phyloP scores from a whole-genome alignment of 1,140 invertebrate genomes.

The Micrasema longulum region DNA sequence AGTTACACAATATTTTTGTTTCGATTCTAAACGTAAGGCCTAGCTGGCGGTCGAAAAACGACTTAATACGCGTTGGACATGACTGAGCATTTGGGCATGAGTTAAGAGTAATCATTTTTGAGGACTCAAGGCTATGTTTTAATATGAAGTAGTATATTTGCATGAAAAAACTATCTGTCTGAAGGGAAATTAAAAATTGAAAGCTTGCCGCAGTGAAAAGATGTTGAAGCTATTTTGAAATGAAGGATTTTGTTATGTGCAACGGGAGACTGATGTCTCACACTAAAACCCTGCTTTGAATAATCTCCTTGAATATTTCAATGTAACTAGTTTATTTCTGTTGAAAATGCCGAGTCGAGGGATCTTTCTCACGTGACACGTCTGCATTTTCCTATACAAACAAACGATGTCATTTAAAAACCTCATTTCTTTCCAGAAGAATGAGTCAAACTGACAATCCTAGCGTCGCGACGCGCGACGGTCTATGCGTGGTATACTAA shows the following conservation, averaged over 20 bases:
- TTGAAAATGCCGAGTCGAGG: not conserved
- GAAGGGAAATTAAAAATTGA: no score
- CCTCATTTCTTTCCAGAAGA: conserved; percentile 3
- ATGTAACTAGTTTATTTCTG: conserved; percentile 25
- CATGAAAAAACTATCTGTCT: no score
- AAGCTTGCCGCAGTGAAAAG: no score
- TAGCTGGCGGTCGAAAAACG: no score
- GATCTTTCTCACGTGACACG: conserved; percentile 7
- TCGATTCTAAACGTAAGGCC: no score
- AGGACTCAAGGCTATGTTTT: no score
- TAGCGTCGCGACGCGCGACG: conserved; percentile 28
- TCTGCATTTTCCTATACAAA: conserved; percentile 16
- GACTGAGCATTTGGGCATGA: no score
- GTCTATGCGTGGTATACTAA: conserved; percentile 13
- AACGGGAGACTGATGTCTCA: conserved; percentile 1
- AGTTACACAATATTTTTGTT: no score
- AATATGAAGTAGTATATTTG: no score
- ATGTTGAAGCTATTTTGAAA: not conserved
- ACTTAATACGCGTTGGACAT: no score
- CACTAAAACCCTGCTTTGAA: conserved; percentile 10
- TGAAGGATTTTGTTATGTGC: not conserved
- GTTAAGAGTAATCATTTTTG: no score
- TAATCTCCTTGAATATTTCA: conserved; percentile 18
- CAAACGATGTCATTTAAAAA: conserved; percentile 11
- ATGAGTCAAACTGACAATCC: conserved; percentile 30